Conservation (phyloP, 2,113 vertebrate genomes). For the Eonycteris spelaea region DNA sequence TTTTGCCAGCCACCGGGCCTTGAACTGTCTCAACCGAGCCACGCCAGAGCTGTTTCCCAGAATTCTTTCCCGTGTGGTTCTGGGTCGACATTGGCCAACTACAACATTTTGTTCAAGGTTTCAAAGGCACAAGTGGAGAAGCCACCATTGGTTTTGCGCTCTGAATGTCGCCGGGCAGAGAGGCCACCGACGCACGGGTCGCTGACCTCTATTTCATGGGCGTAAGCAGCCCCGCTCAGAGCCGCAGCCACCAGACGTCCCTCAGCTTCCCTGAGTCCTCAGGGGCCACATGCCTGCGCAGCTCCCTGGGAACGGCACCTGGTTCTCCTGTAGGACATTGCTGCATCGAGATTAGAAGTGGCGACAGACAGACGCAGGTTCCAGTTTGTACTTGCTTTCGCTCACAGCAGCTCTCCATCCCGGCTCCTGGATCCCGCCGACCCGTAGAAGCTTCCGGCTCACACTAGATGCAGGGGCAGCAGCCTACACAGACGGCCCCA, state of each 20-base stretch:
- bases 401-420: background rate
- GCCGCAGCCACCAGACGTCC: background rate
- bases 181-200: accelerated
- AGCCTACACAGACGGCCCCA: background rate
- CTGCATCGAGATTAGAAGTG: accelerated
- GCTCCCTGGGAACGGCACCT: background rate
- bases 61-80: background rate
- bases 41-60: background rate
- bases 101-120: background rate
- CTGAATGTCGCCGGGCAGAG: too few species aligned
- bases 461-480: background rate
- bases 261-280: background rate
- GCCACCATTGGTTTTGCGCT: accelerated
- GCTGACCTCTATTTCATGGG: background rate
- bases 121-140: background rate
- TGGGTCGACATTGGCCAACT: background rate
- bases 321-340: background rate
- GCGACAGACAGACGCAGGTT: background rate
- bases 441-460: background rate
- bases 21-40: background rate
- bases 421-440: background rate
- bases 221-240: accelerated
- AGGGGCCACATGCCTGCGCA: background rate
- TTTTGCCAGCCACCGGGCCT: accelerated
- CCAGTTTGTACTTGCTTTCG: background rate